Evolutionary conservation across 2,888 invertebrate genomes (phyloP).

Genomic region (Philereme vetulata): DNA sequence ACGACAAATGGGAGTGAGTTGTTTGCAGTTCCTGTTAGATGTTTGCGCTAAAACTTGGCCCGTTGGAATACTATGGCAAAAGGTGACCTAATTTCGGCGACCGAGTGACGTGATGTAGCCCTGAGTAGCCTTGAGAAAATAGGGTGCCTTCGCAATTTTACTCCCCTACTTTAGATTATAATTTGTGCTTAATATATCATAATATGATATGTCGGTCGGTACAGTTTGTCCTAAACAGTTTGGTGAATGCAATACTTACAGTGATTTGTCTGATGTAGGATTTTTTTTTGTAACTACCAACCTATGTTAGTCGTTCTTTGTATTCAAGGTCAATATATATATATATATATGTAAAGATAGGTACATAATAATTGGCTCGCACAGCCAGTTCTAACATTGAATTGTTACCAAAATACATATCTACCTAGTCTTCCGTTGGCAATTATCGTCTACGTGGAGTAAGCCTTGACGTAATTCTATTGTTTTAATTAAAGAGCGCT

Average conservation of each 20-base stretch:
- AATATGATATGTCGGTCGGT: too few relatives aligned
- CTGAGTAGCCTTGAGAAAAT: conserved; percentile 21
- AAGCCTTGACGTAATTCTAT: conserved; percentile 6
- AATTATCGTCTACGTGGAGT: conserved; percentile 24
- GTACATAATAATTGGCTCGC: conserved; percentile 25
- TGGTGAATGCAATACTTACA: too few relatives aligned
- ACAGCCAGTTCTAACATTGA: conserved; percentile 31
- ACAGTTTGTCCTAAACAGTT: too few relatives aligned
- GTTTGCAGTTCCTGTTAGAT: neutral
- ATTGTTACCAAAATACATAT: conserved; percentile 37
- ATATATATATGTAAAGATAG: too few relatives aligned
- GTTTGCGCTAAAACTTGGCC: neutral
- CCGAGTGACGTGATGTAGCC: conserved; percentile 9
- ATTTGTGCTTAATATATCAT: too few relatives aligned
- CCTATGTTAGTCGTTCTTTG: conserved; percentile 8
- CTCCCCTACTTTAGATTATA: too few relatives aligned
- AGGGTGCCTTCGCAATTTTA: neutral
- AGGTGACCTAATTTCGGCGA: conserved; percentile 29
- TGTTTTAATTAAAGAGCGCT: neutral
- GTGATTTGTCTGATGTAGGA: neutral
- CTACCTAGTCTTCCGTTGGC: conserved; percentile 2
- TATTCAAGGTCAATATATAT: conserved; percentile 32
- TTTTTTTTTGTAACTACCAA: neutral
- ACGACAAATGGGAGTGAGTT: neutral
- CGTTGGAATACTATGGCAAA: conserved; percentile 10